Percentiles rank a stretch among this genome's conserved stretches.
Evolutionary conservation across 2,888 invertebrate species (phyloP).

Genomic region (Spatulosminthurus flaviceps): DNA sequence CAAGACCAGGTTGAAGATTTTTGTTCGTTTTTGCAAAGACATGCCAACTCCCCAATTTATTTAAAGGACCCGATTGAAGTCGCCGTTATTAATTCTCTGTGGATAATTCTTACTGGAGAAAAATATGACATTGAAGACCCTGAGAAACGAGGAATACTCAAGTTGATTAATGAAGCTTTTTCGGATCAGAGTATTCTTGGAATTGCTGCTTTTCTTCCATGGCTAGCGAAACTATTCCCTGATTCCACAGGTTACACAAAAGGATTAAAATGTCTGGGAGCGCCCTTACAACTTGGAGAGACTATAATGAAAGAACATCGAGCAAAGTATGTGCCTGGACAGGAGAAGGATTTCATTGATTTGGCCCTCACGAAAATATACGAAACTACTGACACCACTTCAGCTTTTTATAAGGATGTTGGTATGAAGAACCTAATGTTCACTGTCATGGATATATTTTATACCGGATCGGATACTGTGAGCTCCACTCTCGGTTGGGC

Average conservation of each 20-base stretch:
- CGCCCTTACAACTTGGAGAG: slow-evolving; percentile 55
- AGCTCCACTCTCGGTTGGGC: slow-evolving; percentile 61
- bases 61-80: slow-evolving; percentile 58
- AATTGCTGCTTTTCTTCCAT: slow-evolving; percentile 57
- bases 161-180: slow-evolving; percentile 50
- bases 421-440: slow-evolving; percentile 59
- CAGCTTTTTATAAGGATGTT: slow-evolving; percentile 56
- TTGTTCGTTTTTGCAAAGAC: slow-evolving; percentile 39
- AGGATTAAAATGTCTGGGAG: slow-evolving; percentile 56
- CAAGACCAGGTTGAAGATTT: slow-evolving; percentile 55
- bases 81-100: slow-evolving; percentile 57
- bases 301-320: slow-evolving; percentile 60
- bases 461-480: slow-evolving; percentile 60
- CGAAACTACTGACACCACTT: slow-evolving; percentile 52
- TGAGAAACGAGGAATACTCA: slow-evolving; percentile 50
- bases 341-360: slow-evolving; percentile 63
- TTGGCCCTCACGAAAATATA: slow-evolving; percentile 61
- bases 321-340: slow-evolving; percentile 53
- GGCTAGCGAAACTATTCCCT: slow-evolving; percentile 57
- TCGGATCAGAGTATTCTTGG: slow-evolving; percentile 61
- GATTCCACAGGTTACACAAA: slow-evolving; percentile 56
- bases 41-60: slow-evolving; percentile 51
- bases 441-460: slow-evolving; percentile 59
- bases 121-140: slow-evolving; percentile 61
- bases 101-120: slow-evolving; percentile 59